These are phyloP conservation scores for Imbricaverruca yamaguchii DNA, from an alignment of 2,888 invertebrate genomes.

Conservation along the genomic window DNA sequence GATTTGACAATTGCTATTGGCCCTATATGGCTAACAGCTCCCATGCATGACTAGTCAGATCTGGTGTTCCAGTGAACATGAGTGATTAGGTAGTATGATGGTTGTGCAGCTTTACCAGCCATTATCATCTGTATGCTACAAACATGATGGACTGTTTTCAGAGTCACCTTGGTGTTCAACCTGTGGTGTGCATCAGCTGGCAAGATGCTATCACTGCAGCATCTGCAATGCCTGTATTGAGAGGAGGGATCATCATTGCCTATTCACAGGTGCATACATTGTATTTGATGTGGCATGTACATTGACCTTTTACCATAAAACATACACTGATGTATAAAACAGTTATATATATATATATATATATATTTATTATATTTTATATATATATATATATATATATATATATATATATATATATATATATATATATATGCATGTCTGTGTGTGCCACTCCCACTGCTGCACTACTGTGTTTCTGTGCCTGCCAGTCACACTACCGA, in stretches of 20 bases:
- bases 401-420: too few relatives aligned
- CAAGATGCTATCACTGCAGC: conserved; percentile 70
- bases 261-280: conserved; percentile 36
- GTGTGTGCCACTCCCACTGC: too few relatives aligned
- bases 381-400: too few relatives aligned
- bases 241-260: conserved; percentile 69
- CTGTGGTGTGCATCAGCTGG: conserved; percentile 54
- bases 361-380: too few relatives aligned
- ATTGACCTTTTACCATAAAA: neutral
- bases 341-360: too few relatives aligned
- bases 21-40: neutral
- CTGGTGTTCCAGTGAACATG: neutral
- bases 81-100: conserved; percentile 28
- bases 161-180: conserved; percentile 50
- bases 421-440: too few relatives aligned
- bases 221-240: conserved; percentile 74
- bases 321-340: too few relatives aligned
- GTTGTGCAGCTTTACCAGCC: conserved; percentile 39
- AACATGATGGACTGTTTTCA: conserved; percentile 18
- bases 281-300: neutral
- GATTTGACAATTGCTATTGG: neutral
- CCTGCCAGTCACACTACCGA: conserved; percentile 5
- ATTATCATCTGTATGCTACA: neutral
- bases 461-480: neutral
- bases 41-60: neutral